Evolutionary conservation across 2,888 invertebrate genomes (phyloP), one percentile per base, ranked within the genome.

Genomic region (Sepioteuthis lessoniana): DNA sequence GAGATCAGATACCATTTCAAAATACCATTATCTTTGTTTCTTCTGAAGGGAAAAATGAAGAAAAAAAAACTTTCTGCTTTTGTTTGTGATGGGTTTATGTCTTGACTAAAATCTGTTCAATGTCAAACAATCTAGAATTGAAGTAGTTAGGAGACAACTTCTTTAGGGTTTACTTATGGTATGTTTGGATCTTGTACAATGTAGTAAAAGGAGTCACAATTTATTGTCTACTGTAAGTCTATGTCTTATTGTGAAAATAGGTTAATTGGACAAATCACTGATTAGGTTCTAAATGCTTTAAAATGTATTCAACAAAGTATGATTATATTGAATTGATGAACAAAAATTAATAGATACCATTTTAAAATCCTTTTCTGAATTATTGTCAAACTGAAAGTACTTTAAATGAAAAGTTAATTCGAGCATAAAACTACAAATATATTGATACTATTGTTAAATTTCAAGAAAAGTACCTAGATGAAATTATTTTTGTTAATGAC

Each of bases 1-100:
- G 76, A 76, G 76, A 76, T 76, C 76, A 35, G 21, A 76, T 76
- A 76, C 76, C 76, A 76, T 76, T 76, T 76, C 76, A n/a, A 76
- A 76, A 76, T 76, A 76, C 76, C 76, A 76, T 76, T 76, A 76
- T 76, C 76, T 76, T 76, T n/a, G 76, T 35, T 76, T 13, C 76
- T 76, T n/a, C 76, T 35, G n/a, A 16, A 76, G n/a, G 35, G 4
- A 35, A 35, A 76, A 35, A 28, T 21, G 55, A 55, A 28, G 13
- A n/a, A 76, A 35, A 21, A 76, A 76, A 76, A 16, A 76, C n/a
- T 0, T 76, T 35, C n/a, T 76, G 76, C 76, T 76, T 76, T 76
- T 76, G 76, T 76, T 76, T 76, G n/a, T 7, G n/a, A 76, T 35
- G n/a, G 8, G n/a, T n/a, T 76, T 76, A 76, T 16, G 76, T n/a